Base-by-base conservation (phyloP, 2,113 vertebrate genomes). In the Apistogramma diplotaenia region DNA sequence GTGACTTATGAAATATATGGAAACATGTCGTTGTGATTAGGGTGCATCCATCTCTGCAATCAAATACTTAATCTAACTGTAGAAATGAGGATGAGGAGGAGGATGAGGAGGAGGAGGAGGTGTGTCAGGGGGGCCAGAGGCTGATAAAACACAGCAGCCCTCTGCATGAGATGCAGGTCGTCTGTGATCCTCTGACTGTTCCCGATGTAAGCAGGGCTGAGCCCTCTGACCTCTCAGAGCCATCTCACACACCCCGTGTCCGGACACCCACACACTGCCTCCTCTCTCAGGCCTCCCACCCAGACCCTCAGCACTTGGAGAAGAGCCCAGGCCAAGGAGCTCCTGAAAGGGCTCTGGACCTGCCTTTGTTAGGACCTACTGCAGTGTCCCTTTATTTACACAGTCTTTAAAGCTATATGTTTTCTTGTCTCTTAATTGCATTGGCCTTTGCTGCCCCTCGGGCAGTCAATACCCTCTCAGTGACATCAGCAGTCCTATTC, bases 401-500 rank as follows among this genome's bases (percentile, higher is more conserved):
- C 93, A 95, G 93, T 92, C 93, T 95, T 95, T 91, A 92, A 93
- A 85, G 88, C 91, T 89, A 90, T 93, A 91, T 94, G 94, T 95
- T 94, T 94, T 95, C 92, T 91, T 94, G 90, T 91, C 89, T 82
- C 91, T 95, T 96, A 96, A 96, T 96, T 95, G 95, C 93, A 93
- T 93, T 92, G 93, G 89, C 94, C 94, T 94, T 89, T 89, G 84
- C 83, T 93, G 89, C 82, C 89, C 89, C 85, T 83, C 76, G 92
- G 89, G 92, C 92, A 93, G 91, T 94, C 94, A 95, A 94, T 93
- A 93, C 86, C 91, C 81, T 88, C 84, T 91, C 78, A 81, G 87
- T 94, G 91, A 94, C 94, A 94, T 94, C 91, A 92, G 89, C 87
- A 87, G 33, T 81, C 89, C 91, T 74, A 86, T 93, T 94, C 94